A percentile compares a stretch with the other conserved stretches of the same genome.
These are phyloP conservation scores for Andrena flavipes DNA, from an alignment of 2,888 invertebrate genomes.

Conservation along the genomic window DNA sequence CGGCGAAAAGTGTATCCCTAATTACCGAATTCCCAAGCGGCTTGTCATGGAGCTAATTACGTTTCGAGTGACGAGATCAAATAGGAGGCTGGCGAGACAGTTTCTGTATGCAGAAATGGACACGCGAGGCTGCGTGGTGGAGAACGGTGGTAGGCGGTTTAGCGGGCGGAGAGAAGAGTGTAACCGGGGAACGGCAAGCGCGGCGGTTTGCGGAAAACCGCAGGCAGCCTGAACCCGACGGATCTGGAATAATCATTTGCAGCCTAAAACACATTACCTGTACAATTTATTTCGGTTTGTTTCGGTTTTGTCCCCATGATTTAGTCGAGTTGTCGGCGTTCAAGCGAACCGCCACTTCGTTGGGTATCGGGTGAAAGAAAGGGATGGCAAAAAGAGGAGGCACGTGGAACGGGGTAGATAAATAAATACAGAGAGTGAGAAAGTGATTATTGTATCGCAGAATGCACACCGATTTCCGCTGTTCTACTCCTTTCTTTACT, in stretches of 20 bases:
- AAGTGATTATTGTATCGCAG: slow-evolving; percentile 27
- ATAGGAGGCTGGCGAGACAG: slow-evolving; percentile 70
- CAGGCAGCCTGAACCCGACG: slow-evolving; percentile 78
- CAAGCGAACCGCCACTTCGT: neutral
- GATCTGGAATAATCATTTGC: slow-evolving; percentile 83
- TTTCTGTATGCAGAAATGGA: slow-evolving; percentile 67
- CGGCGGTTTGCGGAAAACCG: slow-evolving; percentile 79
- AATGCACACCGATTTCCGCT: slow-evolving; percentile 26
- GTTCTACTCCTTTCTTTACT: neutral
- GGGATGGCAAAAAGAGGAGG: neutral
- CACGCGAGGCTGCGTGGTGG: slow-evolving; percentile 59
- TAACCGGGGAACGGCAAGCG: slow-evolving; percentile 72
- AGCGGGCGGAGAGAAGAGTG: slow-evolving; percentile 60
- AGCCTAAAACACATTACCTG: slow-evolving; percentile 82
- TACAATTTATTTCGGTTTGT: slow-evolving; percentile 82
- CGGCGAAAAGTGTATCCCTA: slow-evolving; percentile 27
- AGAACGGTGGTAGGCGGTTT: slow-evolving; percentile 53
- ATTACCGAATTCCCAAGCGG: slow-evolving; percentile 57
- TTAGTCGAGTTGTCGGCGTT: slow-evolving; percentile 65
- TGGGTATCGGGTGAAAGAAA: neutral
- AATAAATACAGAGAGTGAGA: neutral
- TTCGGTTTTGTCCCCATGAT: slow-evolving; percentile 81
- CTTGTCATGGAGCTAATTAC: slow-evolving; percentile 70
- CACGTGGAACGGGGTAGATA: neutral
- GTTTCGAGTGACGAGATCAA: slow-evolving; percentile 78